Percentiles rank a stretch among this genome's conserved stretches.
phyloP scores from a whole-genome alignment of 2,113 vertebrate species.

The Onychostruthus taczanowskii region DNA sequence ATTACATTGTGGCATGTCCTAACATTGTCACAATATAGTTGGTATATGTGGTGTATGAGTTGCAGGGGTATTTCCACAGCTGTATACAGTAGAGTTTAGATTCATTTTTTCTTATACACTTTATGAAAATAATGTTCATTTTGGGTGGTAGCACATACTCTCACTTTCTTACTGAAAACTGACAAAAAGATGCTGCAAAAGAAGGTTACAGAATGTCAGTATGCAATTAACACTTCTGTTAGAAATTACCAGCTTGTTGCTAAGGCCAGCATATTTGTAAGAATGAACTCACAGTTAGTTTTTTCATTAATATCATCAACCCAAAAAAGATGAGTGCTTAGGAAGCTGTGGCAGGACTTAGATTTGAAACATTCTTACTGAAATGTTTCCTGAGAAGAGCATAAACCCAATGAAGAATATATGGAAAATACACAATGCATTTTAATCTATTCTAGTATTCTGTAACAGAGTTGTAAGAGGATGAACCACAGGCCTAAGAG shows the following conservation, averaged over 20 bases:
- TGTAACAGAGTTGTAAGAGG: neutral
- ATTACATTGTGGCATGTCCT: neutral
- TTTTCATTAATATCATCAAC: neutral
- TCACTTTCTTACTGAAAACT: neutral
- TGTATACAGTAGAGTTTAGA: neutral
- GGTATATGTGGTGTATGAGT: neutral
- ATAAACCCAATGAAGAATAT: neutral
- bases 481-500: neutral
- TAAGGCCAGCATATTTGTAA: neutral
- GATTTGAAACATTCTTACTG: neutral
- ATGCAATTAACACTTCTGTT: neutral
- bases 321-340: neutral
- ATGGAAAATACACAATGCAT: neutral
- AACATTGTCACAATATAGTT: rapidly evolving
- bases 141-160: neutral
- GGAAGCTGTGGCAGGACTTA: neutral
- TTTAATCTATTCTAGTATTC: neutral
- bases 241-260: neutral
- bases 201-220: neutral
- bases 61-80: neutral
- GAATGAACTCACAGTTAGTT: neutral
- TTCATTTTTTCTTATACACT: neutral
- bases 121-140: neutral
- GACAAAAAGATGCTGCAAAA: neutral
- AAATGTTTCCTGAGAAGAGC: neutral